A percentile compares a stretch with the other conserved stretches of the same genome.
Evolutionary conservation across 2,888 invertebrate species (phyloP).

Genomic region (Alitta virens): DNA sequence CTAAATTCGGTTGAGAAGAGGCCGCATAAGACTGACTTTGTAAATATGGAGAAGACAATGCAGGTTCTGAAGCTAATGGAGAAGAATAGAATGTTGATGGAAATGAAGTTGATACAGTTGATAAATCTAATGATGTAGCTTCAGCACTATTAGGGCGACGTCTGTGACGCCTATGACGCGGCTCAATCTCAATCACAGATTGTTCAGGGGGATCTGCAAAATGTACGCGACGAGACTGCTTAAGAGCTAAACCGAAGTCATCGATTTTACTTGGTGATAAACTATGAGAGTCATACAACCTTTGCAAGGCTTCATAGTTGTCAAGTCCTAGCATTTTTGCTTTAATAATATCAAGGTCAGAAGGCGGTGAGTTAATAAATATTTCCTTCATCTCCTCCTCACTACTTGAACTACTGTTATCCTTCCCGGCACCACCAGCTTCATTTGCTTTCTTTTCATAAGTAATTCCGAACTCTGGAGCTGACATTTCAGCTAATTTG

Average conservation of each 20-base stretch:
- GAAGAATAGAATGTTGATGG: no score
- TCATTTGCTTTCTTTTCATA: constrained; percentile 7
- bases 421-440: neutral
- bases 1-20: no score
- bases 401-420: neutral
- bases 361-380: constrained; percentile 22
- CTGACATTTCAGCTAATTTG: constrained; percentile 13
- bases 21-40: no score
- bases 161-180: constrained; percentile 2
- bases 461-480: constrained; percentile 21
- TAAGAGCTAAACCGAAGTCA: neutral
- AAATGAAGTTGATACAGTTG: no score
- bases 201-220: constrained; percentile 31
- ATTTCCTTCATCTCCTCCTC: constrained; percentile 18
- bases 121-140: no score
- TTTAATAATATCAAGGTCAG: neutral
- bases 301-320: neutral
- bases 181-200: constrained; percentile 31
- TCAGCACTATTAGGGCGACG: no score
- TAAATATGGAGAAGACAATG: no score
- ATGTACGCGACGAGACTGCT: constrained; percentile 15
- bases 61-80: no score
- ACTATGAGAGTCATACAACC: constrained; percentile 5
- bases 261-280: neutral
- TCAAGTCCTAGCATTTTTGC: neutral